Percentiles rank a stretch among this genome's conserved stretches.
These are phyloP conservation scores for Sphaeridia pumilis DNA, from an alignment of 2,888 invertebrate genomes.

Conservation along the genomic window DNA sequence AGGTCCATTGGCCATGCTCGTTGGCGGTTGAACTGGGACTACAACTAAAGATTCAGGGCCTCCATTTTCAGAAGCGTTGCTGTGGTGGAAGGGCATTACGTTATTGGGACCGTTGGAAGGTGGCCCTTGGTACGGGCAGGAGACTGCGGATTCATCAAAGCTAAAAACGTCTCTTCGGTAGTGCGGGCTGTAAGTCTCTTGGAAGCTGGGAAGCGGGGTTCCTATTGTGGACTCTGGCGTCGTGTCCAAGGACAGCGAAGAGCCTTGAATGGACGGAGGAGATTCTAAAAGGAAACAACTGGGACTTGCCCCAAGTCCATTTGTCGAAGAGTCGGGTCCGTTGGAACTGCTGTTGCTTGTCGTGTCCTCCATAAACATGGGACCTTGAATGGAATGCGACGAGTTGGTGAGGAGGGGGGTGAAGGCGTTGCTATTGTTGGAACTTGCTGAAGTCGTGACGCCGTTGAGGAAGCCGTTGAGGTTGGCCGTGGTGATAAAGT, in stretches of 20 bases:
- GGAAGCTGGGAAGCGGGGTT: constrained; percentile 39
- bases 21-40: background rate
- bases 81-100: constrained; percentile 29
- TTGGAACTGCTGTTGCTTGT: constrained; percentile 34
- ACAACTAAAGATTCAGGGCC: background rate
- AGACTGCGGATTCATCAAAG: constrained; percentile 35
- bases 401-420: constrained; percentile 6
- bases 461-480: constrained; percentile 49
- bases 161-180: constrained; percentile 42
- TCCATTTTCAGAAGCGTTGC: constrained; percentile 4
- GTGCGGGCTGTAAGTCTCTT: constrained; percentile 73
- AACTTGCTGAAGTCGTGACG: constrained; percentile 46
- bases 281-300: constrained; percentile 33
- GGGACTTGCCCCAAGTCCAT: constrained; percentile 23
- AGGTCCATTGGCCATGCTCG: background rate
- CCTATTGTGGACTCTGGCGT: constrained; percentile 22
- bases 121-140: constrained; percentile 26
- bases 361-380: constrained; percentile 35
- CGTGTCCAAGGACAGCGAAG: constrained; percentile 28
- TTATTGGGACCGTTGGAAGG: constrained; percentile 16
- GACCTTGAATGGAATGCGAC: constrained; percentile 20
- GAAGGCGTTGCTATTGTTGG: background rate
- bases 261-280: constrained; percentile 30
- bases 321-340: constrained; percentile 24
- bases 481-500: no score